Percentiles rank a stretch among this genome's conserved stretches.
Conservation (phyloP, 2,888 invertebrate species). For the Sylvicola cinctus region DNA sequence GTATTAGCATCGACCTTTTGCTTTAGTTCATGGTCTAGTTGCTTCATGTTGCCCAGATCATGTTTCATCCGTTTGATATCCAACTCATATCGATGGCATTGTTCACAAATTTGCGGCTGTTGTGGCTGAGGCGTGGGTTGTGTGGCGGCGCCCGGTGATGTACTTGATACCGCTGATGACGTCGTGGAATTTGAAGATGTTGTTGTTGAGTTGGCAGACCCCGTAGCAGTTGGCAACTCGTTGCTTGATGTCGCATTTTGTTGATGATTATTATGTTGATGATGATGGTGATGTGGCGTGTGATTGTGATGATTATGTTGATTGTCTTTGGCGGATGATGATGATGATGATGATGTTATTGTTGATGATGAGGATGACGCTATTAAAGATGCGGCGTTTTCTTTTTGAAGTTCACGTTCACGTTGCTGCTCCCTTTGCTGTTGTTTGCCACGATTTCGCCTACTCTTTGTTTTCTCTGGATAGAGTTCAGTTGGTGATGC, state of each 20-base stretch:
- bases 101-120: slow-evolving; percentile 14
- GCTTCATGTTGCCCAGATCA: slow-evolving; percentile 24
- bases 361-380: too few species aligned
- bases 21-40: slow-evolving; percentile 25
- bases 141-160: slow-evolving; percentile 1
- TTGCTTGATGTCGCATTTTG: slow-evolving; percentile 6
- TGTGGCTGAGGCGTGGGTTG: slow-evolving; percentile 2
- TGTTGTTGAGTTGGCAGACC: slow-evolving; percentile 14
- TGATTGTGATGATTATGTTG: slow-evolving; percentile 8
- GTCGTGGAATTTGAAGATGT: slow-evolving; percentile 18
- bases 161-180: background rate
- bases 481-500: background rate
- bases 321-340: too few species aligned
- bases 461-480: background rate
- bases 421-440: slow-evolving; percentile 5
- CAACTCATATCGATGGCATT: slow-evolving; percentile 23
- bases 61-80: slow-evolving; percentile 23
- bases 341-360: too few species aligned
- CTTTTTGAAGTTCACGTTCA: too few species aligned
- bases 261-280: slow-evolving; percentile 4
- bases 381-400: slow-evolving; percentile 7
- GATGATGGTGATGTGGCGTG: slow-evolving; percentile 6
- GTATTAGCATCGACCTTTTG: slow-evolving; percentile 28
- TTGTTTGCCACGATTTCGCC: background rate
- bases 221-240: slow-evolving; percentile 14